A percentile compares a stretch with the other conserved stretches of the same genome.
Conservation (phyloP, 2,113 vertebrate genomes). For the Scophthalmus maximus region DNA sequence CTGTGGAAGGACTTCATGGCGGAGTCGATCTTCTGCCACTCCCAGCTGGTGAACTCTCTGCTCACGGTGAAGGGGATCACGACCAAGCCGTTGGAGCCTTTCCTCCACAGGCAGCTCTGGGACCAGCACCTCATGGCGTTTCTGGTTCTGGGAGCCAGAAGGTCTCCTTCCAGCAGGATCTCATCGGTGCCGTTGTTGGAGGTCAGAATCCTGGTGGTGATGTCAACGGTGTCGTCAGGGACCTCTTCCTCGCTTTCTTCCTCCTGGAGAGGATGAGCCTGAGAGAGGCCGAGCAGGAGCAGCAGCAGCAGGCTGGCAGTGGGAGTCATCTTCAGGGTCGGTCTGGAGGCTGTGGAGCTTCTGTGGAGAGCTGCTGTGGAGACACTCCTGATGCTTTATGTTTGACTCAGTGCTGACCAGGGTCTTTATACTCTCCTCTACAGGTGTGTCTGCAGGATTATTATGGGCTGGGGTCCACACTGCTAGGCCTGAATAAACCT, state of each 20-base stretch:
- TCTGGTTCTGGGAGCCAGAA: slow-evolving; percentile 36
- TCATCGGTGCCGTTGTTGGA: slow-evolving; percentile 8
- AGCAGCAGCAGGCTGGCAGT: slow-evolving; percentile 48
- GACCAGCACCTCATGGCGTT: slow-evolving; percentile 15
- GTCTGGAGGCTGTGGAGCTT: slow-evolving; percentile 27
- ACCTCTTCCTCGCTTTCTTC: neutral
- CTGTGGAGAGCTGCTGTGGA: slow-evolving; percentile 15
- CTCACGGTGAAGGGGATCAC: slow-evolving; percentile 24
- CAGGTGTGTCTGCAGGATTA: slow-evolving; percentile 54
- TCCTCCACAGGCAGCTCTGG: slow-evolving; percentile 17
- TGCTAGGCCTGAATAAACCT: slow-evolving; percentile 38
- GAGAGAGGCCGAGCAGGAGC: slow-evolving; percentile 45
- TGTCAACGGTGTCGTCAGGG: neutral
- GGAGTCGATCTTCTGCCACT: neutral
- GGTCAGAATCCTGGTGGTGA: slow-evolving; percentile 35
- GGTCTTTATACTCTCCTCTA: slow-evolving; percentile 56
- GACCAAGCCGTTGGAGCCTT: slow-evolving; percentile 24
- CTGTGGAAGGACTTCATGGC: slow-evolving; percentile 9
- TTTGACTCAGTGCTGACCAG: slow-evolving; percentile 30
- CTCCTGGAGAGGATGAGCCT: slow-evolving; percentile 21
- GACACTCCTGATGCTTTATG: slow-evolving; percentile 41
- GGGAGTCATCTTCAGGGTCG: slow-evolving; percentile 40
- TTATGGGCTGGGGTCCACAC: slow-evolving; percentile 32
- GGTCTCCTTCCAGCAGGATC: slow-evolving; percentile 46
- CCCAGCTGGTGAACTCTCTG: neutral